Conservation (phyloP, 2,113 vertebrate genomes). For the Leptocoma aspasia region DNA sequence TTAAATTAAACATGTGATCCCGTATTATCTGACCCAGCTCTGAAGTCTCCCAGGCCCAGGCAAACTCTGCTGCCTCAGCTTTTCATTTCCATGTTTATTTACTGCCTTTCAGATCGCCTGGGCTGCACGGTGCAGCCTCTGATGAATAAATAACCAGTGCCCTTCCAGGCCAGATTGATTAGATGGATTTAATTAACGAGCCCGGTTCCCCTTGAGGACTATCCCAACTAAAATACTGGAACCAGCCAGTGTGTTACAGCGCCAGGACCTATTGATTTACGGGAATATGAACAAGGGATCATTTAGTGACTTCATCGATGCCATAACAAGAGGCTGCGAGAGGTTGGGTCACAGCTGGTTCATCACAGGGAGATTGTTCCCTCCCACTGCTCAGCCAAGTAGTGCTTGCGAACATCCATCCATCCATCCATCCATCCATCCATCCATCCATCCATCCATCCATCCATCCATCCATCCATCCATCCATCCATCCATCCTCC, state of each 20-base stretch:
- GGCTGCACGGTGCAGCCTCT: neutral
- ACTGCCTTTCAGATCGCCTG: constrained; percentile 35
- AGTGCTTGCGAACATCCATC: neutral
- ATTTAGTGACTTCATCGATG: neutral
- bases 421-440: neutral
- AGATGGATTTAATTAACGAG: constrained; percentile 61
- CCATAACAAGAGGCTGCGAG: neutral
- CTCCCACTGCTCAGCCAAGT: accelerated
- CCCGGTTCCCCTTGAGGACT: constrained; percentile 3
- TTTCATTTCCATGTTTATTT: constrained; percentile 62
- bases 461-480: neutral
- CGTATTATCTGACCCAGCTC: neutral
- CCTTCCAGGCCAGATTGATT: constrained; percentile 62
- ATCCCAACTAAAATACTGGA: constrained; percentile 25
- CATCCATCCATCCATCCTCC: neutral
- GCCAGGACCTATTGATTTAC: constrained; percentile 4
- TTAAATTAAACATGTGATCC: constrained; percentile 16
- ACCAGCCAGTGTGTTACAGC: neutral
- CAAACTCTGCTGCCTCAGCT: constrained; percentile 42
- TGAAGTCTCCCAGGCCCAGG: constrained; percentile 13
- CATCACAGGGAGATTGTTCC: neutral
- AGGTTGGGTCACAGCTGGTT: neutral
- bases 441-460: neutral
- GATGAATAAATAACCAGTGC: constrained; percentile 55
- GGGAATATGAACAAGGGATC: neutral